Conservation (phyloP, 2,888 invertebrate genomes). For the Odiellus spinosus region DNA sequence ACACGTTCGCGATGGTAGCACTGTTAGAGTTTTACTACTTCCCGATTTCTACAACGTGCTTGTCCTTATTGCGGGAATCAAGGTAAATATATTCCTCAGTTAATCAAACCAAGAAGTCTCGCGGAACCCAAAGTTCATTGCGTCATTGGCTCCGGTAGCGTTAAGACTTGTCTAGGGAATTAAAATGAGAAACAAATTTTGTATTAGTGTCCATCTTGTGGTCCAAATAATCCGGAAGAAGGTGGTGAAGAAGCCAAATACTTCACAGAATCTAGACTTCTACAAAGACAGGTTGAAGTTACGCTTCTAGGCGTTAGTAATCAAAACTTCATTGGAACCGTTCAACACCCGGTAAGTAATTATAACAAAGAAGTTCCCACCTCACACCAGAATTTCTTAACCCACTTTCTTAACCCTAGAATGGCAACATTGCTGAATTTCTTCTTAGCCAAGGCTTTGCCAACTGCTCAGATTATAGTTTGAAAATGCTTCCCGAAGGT, state of each 20-base stretch:
- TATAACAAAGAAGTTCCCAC: too few relatives aligned
- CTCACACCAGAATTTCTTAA: too few relatives aligned
- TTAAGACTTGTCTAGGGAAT: background rate
- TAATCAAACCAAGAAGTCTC: background rate
- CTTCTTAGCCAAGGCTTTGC: conserved; percentile 80
- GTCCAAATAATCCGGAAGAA: conserved; percentile 34
- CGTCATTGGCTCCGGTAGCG: background rate
- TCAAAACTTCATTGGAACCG: conserved; percentile 80
- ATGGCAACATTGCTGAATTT: conserved; percentile 78
- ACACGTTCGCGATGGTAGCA: conserved; percentile 93
- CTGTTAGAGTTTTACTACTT: conserved; percentile 74
- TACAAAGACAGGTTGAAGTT: conserved; percentile 80
- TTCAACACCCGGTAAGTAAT: conserved; percentile 63
- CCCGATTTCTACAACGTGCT: conserved; percentile 78
- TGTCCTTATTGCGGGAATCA: conserved; percentile 84
- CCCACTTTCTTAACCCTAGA: too few relatives aligned
- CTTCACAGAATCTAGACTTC: conserved; percentile 75
- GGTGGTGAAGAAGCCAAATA: conserved; percentile 81
- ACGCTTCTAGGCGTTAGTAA: conserved; percentile 83
- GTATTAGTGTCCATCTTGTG: conserved; percentile 37
- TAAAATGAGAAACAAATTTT: background rate
- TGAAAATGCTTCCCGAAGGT: conserved; percentile 62
- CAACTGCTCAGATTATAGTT: conserved; percentile 83
- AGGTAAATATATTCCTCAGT: conserved; percentile 6
- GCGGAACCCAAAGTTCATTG: background rate